phyloP scores from a whole-genome alignment of 2,797 vertebrate genomes.

The Poeciliopsis gracilis region DNA sequence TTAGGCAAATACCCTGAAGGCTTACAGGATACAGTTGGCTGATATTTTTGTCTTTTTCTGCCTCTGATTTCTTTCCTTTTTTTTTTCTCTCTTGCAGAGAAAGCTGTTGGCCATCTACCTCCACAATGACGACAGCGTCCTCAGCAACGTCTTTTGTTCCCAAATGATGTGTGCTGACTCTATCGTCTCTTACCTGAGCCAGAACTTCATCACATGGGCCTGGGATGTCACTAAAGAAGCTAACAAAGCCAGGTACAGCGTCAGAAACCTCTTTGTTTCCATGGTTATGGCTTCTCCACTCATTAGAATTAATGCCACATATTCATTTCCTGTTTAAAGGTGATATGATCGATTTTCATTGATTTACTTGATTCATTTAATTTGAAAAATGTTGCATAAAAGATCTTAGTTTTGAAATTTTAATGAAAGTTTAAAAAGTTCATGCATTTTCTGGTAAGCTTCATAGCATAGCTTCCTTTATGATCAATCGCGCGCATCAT shows the following conservation, averaged over 20 bases:
- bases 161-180: conserved; percentile 99
- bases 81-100: conserved; percentile 86
- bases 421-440: not conserved
- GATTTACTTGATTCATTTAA: not conserved
- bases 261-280: not conserved
- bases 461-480: no score
- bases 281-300: conserved; percentile 1
- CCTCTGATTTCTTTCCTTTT: conserved; percentile 19
- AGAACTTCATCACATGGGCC: conserved; percentile 99
- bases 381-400: not conserved
- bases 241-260: conserved; percentile 94
- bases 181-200: conserved; percentile 98
- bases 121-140: conserved; percentile 99
- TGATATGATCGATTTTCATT: not conserved
- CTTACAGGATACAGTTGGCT: conserved; percentile 8
- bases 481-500: no score
- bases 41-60: not conserved
- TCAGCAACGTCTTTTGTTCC: conserved; percentile 99
- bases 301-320: not conserved
- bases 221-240: conserved; percentile 99
- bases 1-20: not conserved
- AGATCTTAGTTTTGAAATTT: not conserved
- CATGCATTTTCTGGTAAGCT: not conserved
- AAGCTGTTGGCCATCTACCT: conserved; percentile 99
- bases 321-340: not conserved